Base-by-base conservation (phyloP, 1,140 invertebrate genomes). In the Charaxes varanes region DNA sequence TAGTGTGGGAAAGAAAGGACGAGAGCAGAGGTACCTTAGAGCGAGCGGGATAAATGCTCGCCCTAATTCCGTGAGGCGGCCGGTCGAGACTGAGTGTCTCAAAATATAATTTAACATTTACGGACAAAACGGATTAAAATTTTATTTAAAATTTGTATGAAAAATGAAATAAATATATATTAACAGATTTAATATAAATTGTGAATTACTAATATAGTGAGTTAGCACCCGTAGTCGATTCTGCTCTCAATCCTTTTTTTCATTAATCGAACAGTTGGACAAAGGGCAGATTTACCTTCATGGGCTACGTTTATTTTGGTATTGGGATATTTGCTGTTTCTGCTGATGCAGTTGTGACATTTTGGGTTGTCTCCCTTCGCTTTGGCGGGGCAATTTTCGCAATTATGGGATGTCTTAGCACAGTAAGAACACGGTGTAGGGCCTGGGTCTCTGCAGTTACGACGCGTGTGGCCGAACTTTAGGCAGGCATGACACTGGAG, bases 401-500 rank as follows among this genome's bases (percentile, higher is more conserved):
- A 23, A 4, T 4, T 8, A 10, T 47, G 30, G 2, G 14, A 8
- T 1, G 12, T 10, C 5, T 27, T n/a, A 2, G 44, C 11, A 15
- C 44, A 47, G 10, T 41, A 31, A 3, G 34, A n/a, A 12, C 42
- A 45, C 1, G n/a, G 28, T 13, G 2, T 23, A 3, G 0, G 2
- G 6, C 11, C 24, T n/a, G n/a, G n/a, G 2, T 17, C 12, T 3
- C 8, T 7, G 17, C 41, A 35, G 2, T 31, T 30, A n/a, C 7
- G 27, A 5, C 37, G 43, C 0, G 14, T 24, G 12, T 53, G 49
- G 1, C 43, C 49, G 6, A 46, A 46, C 1, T 33, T n/a, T 0
- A 46, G 34, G 19, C 42, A 54, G 0, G 22, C 18, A 15, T 30
- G 16, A 13, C 45, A 50, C 28, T 54, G 52, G 1, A 46, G 4